Evolutionary conservation across 2,113 vertebrate species (phyloP), one percentile per base, ranked within the genome.

Genomic region (Plotosus lineatus): DNA sequence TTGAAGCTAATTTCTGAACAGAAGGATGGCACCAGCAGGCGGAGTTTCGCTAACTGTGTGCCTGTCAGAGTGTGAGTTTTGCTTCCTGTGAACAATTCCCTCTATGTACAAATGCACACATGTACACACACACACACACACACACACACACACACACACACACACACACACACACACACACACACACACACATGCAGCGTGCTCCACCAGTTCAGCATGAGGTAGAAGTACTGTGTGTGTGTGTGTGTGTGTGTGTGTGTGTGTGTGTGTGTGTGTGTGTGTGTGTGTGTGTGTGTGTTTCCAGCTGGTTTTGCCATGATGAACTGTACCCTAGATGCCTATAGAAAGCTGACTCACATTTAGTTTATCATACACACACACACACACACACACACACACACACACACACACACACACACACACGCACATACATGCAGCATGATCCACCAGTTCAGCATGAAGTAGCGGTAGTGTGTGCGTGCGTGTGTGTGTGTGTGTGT

Each of bases 181-280:
- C 51, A 76, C 69, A 38, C 63, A 58, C 78, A 84, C 51, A 61
- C 42, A 50, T 44, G 63, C 38, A 38, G n/a, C n/a, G n/a, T n/a
- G n/a, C n/a, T n/a, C n/a, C 19, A 28, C 71, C 74, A 77, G 58
- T 79, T 55, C 51, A 46, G 56, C 78, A 26, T 46, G 40, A 72
- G 28, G 11, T 48, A 46, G 8, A 15, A 14, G 7, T 7, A 9
- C n/a, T n/a, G n/a, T n/a, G n/a, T n/a, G n/a, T n/a, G n/a, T n/a
- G n/a, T n/a, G n/a, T n/a, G n/a, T n/a, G n/a, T n/a, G n/a, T n/a
- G 3, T 46, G 44, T 46, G 4, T 46, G 44, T 46, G 44, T 46
- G 44, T 46, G 44, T 46, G 44, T 46, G 44, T 46, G 44, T 46
- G 44, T 46, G 44, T 46, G 44, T 46, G 44, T 46, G 44, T 46